Percentiles rank a stretch among this genome's conserved stretches.
phyloP scores from a whole-genome alignment of 2,888 invertebrate species.

The Macropis europaea region DNA sequence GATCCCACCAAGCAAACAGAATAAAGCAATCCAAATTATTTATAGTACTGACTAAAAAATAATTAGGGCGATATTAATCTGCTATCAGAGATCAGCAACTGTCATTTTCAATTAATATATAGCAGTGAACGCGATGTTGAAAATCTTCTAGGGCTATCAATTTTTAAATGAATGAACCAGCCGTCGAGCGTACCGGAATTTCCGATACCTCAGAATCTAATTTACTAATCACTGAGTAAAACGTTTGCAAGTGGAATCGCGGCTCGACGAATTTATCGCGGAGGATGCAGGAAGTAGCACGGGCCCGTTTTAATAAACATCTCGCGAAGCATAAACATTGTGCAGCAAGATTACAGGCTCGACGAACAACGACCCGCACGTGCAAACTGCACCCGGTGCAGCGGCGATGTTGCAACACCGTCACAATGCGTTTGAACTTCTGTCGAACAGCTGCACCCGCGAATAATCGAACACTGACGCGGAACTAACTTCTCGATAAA shows the following conservation, averaged over 20 bases:
- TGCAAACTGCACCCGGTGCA: slow-evolving; percentile 1
- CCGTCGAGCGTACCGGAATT: no score
- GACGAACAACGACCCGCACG: not conserved
- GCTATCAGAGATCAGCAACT: no score
- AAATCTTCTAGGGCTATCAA: no score
- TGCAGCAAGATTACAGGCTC: slow-evolving; percentile 2
- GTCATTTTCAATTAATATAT: no score
- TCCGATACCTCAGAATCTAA: no score
- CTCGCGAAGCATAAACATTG: not conserved
- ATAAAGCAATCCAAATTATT: no score
- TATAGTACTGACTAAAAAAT: no score
- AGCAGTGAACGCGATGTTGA: no score
- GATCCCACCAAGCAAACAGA: no score
- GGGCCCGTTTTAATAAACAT: slow-evolving; percentile 17
- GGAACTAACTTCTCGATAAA: slow-evolving; percentile 24
- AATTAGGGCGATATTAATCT: no score
- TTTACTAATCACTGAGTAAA: no score
- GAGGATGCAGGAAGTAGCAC: not conserved
- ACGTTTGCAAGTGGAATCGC: not conserved
- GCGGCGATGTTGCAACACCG: slow-evolving; percentile 1
- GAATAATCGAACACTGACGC: slow-evolving; percentile 23
- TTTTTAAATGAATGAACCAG: no score
- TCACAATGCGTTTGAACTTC: slow-evolving; percentile 15
- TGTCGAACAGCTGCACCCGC: slow-evolving; percentile 32
- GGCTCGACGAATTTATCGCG: not conserved